phyloP scores from a whole-genome alignment of 2,888 invertebrate species.

The Agrypnus murinus region DNA sequence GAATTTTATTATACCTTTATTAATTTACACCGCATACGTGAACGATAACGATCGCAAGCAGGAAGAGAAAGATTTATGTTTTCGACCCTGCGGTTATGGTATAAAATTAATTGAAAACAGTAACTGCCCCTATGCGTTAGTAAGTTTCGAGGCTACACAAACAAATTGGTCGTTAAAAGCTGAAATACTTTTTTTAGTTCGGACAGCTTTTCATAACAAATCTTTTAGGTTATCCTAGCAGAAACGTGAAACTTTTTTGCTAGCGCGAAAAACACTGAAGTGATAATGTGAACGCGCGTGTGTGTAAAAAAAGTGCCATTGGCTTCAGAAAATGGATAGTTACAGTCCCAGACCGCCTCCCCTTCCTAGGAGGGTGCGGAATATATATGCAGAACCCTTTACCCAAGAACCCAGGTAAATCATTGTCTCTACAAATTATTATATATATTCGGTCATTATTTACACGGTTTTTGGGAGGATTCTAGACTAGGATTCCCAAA shows the following conservation, averaged over 20 bases:
- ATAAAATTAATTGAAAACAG: slow-evolving; percentile 45
- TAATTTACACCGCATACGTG: slow-evolving; percentile 63
- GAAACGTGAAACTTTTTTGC: slow-evolving; percentile 30
- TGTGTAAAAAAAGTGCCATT: slow-evolving; percentile 51
- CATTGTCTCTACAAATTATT: slow-evolving; percentile 26
- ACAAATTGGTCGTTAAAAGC: slow-evolving; percentile 24
- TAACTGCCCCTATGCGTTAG: slow-evolving; percentile 35
- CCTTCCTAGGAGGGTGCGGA: slow-evolving; percentile 77
- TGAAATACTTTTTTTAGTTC: slow-evolving; percentile 1
- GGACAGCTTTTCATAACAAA: slow-evolving; percentile 16
- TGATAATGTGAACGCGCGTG: slow-evolving; percentile 62
- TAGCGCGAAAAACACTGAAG: slow-evolving; percentile 56
- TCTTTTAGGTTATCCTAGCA: slow-evolving; percentile 5
- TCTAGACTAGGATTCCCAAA: no score
- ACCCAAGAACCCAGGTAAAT: slow-evolving; percentile 73
- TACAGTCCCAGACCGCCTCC: slow-evolving; percentile 79
- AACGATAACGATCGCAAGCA: slow-evolving; percentile 59
- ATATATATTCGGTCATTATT: background rate
- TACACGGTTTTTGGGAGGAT: no score
- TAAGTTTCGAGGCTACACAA: slow-evolving; percentile 14
- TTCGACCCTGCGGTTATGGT: slow-evolving; percentile 35
- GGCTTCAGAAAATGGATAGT: slow-evolving; percentile 74
- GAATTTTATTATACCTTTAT: slow-evolving; percentile 65
- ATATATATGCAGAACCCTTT: slow-evolving; percentile 81
- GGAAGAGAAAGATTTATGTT: slow-evolving; percentile 47